These are phyloP conservation scores for Trichechus manatus DNA, from an alignment of 2,113 vertebrate genomes.

Conservation along the genomic window DNA sequence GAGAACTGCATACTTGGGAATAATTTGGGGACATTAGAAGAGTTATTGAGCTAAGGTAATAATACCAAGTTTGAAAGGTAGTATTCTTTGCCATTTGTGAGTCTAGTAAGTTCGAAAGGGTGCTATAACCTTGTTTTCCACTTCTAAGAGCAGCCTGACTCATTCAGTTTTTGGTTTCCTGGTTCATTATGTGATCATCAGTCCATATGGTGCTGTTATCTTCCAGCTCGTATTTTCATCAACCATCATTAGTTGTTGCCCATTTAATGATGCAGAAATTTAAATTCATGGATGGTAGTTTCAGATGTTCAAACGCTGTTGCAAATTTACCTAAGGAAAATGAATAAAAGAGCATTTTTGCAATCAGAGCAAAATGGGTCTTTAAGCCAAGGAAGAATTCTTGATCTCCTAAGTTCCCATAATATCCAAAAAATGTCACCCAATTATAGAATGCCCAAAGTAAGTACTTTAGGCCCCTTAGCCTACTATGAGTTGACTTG, in stretches of 20 bases:
- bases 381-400: constrained; percentile 75
- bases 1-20: background rate
- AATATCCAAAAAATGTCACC: constrained; percentile 62
- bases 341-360: constrained; percentile 79
- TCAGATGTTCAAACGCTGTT: constrained; percentile 79
- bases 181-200: constrained; percentile 73
- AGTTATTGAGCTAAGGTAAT: background rate
- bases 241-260: constrained; percentile 74
- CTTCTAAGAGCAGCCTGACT: constrained; percentile 36
- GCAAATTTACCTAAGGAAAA: constrained; percentile 84
- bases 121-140: constrained; percentile 50
- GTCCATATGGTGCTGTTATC: constrained; percentile 80
- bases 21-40: background rate
- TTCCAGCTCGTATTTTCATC: constrained; percentile 81
- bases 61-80: background rate
- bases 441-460: constrained; percentile 62
- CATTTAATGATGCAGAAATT: constrained; percentile 83
- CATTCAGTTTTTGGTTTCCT: constrained; percentile 66
- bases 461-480: constrained; percentile 66
- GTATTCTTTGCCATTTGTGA: constrained; percentile 5
- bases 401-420: constrained; percentile 24
- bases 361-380: constrained; percentile 62
- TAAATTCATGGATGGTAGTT: constrained; percentile 77
- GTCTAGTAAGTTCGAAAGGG: constrained; percentile 15
- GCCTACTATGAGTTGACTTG: constrained; percentile 9